Percentiles rank a stretch among this genome's conserved stretches.
phyloP scores from a whole-genome alignment of 2,888 invertebrate species.

The Caenorhabditis uteleia region DNA sequence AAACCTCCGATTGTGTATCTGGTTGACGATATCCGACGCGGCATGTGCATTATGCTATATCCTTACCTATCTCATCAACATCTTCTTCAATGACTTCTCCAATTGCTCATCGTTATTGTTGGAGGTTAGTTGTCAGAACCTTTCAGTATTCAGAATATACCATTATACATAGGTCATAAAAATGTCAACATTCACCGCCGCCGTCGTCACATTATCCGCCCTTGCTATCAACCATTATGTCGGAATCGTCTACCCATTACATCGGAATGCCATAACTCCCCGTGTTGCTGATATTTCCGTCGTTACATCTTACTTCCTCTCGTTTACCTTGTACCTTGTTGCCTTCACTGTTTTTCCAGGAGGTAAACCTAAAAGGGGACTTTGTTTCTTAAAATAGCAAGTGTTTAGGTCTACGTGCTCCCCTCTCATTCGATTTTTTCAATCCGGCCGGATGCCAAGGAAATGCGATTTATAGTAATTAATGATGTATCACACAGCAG shows the following conservation, averaged over 20 bases:
- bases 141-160: constrained; percentile 1
- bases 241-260: constrained; percentile 76
- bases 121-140: constrained; percentile 51
- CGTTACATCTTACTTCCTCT: constrained; percentile 50
- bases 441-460: constrained; percentile 51
- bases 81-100: constrained; percentile 56
- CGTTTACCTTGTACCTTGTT: constrained; percentile 48
- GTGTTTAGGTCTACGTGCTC: constrained; percentile 37
- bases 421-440: constrained; percentile 59
- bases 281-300: constrained; percentile 45
- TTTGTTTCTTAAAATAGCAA: too few relatives aligned
- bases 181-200: constrained; percentile 73
- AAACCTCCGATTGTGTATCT: constrained; percentile 63
- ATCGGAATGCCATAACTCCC: constrained; percentile 41
- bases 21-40: constrained; percentile 61
- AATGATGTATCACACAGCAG: too few relatives aligned
- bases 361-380: constrained; percentile 28
- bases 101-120: constrained; percentile 60
- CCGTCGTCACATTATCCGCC: constrained; percentile 76
- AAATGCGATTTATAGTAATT: constrained; percentile 34
- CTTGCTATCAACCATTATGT: constrained; percentile 78
- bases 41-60: constrained; percentile 64
- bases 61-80: constrained; percentile 57
- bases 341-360: constrained; percentile 58
- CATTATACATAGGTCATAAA: constrained; percentile 52